Evolutionary conservation across 1,140 invertebrate genomes (phyloP).

Genomic region (Samia ricini): DNA sequence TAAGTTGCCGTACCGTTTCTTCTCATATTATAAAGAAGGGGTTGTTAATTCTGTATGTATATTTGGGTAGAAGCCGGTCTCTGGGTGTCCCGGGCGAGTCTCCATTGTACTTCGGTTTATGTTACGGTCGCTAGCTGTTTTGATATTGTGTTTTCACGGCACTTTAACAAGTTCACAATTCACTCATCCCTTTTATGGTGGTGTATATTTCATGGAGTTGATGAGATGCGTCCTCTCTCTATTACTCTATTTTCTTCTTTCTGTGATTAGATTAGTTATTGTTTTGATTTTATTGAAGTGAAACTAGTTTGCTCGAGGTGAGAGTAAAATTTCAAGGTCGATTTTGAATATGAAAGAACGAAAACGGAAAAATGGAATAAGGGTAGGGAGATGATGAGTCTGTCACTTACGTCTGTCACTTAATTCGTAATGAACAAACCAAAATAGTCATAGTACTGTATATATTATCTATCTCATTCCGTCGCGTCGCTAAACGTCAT

Average conservation of each 20-base stretch:
- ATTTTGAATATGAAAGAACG: no score
- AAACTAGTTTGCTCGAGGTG: no score
- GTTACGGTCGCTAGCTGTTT: neutral
- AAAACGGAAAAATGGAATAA: no score
- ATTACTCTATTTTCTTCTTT: no score
- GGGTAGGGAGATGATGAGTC: no score
- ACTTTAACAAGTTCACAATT: neutral
- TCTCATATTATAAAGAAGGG: neutral
- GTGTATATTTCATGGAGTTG: neutral
- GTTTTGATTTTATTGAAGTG: neutral
- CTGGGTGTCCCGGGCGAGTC: neutral
- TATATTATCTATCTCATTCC: no score
- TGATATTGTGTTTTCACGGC: neutral
- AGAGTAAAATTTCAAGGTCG: no score
- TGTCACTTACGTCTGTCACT: no score
- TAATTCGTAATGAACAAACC: no score
- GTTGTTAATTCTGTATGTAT: neutral
- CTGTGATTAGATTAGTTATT: no score
- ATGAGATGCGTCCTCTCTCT: neutral
- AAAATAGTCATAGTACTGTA: no score
- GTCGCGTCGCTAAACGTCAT: no score
- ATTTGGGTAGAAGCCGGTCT: neutral
- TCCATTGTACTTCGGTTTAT: neutral
- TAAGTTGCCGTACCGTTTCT: neutral
- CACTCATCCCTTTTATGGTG: neutral